Evolutionary conservation across 1,140 invertebrate species (phyloP).

Genomic region (Sarcophaga bullata): DNA sequence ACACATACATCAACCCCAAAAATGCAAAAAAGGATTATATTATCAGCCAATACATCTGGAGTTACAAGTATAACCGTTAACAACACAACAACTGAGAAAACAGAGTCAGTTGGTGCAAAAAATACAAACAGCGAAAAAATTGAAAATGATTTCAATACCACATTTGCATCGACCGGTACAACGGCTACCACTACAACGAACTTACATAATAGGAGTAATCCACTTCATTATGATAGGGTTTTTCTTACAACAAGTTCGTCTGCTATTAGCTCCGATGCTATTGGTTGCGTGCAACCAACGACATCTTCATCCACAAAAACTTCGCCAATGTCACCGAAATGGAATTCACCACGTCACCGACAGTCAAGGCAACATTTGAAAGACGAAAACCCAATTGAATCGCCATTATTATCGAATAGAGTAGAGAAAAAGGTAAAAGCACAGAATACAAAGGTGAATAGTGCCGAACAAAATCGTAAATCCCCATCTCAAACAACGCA

Average conservation of each 20-base stretch:
- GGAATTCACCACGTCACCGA: background rate
- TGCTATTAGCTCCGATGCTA: background rate
- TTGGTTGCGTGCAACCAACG: conserved; percentile 44
- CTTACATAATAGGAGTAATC: conserved; percentile 7
- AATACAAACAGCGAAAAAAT: background rate
- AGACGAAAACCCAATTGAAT: conserved; percentile 2
- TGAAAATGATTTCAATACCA: background rate
- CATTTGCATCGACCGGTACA: no score
- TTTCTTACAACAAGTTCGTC: conserved; percentile 59
- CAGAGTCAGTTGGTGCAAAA: background rate
- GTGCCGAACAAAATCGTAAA: conserved; percentile 9
- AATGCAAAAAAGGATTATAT: conserved; percentile 61
- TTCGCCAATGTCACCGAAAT: conserved; percentile 33
- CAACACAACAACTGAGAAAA: conserved; percentile 39
- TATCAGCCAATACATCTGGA: conserved; percentile 59
- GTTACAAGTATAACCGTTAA: conserved; percentile 62
- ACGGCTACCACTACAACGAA: background rate
- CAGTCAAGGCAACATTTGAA: background rate
- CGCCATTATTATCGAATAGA: background rate
- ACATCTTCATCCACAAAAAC: conserved; percentile 41
- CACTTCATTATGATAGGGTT: conserved; percentile 62
- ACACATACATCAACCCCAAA: conserved; percentile 50
- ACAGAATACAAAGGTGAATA: background rate
- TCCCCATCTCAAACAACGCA: conserved; percentile 24
- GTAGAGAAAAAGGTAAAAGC: conserved; percentile 19